phyloP scores from a whole-genome alignment of 2,797 vertebrate genomes.

The Distichodus sexfasciatus region DNA sequence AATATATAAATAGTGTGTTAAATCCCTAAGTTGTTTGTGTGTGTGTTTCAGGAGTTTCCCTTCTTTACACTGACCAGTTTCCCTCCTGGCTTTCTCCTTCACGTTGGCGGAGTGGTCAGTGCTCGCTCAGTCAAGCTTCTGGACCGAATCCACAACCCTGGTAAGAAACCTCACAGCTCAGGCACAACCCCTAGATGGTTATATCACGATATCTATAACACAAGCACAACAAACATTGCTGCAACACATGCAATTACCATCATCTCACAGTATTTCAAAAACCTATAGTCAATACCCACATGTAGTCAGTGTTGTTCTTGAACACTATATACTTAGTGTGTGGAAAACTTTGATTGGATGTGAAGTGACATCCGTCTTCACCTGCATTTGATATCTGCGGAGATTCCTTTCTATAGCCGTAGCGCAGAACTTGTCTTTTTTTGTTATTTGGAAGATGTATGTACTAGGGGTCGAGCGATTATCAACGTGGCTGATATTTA shows the following conservation, averaged over 20 bases:
- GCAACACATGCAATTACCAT: no score
- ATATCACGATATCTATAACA: background rate
- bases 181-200: no score
- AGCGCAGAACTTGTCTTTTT: background rate
- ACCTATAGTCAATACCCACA: no score
- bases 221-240: no score
- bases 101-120: slow-evolving; percentile 94
- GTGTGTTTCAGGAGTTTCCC: slow-evolving; percentile 86
- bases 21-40: background rate
- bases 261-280: no score
- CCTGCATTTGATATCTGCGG: background rate
- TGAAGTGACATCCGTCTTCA: no score
- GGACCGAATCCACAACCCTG: slow-evolving; percentile 98
- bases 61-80: slow-evolving; percentile 97
- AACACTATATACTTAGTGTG: no score
- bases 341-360: no score
- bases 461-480: no score
- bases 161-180: slow-evolving; percentile 67
- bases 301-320: no score
- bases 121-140: slow-evolving; percentile 96
- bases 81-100: slow-evolving; percentile 89
- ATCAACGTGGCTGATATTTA: no score
- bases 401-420: background rate
- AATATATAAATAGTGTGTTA: background rate
- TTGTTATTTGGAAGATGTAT: background rate